A percentile compares a stretch with the other conserved stretches of the same genome.
These are phyloP conservation scores for Andricus quercusramuli DNA, from an alignment of 2,888 invertebrate species.

Conservation along the genomic window DNA sequence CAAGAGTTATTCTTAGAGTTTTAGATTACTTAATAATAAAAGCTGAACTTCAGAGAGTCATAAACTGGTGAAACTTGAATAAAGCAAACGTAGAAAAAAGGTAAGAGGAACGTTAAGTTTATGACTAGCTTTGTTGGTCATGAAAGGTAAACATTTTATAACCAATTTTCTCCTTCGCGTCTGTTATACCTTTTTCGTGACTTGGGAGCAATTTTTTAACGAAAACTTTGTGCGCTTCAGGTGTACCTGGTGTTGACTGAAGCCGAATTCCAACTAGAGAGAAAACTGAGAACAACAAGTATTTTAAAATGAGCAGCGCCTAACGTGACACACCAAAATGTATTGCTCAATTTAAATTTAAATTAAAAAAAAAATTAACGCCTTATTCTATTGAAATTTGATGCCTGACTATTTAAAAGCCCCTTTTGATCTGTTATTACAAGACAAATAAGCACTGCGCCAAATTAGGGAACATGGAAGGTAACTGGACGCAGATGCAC, in stretches of 20 bases:
- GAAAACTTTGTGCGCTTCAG: not conserved
- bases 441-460: no score
- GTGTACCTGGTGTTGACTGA: not conserved
- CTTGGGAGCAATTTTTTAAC: conserved; percentile 19
- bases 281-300: no score
- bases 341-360: no score
- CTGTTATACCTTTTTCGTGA: conserved; percentile 17
- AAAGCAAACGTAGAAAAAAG: not conserved
- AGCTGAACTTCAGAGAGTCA: conserved; percentile 4
- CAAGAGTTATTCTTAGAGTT: not conserved
- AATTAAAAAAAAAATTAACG: no score
- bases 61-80: not conserved
- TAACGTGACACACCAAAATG: no score
- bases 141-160: conserved; percentile 36
- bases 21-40: not conserved
- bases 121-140: conserved; percentile 16
- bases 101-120: not conserved
- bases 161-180: conserved; percentile 28
- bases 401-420: no score
- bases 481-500: no score
- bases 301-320: not conserved
- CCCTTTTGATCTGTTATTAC: no score
- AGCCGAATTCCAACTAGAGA: not conserved
- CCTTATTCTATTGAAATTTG: no score
- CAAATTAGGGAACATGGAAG: no score